Base-by-base conservation (phyloP, 2,113 vertebrate genomes). In the Syngnathus floridae region DNA sequence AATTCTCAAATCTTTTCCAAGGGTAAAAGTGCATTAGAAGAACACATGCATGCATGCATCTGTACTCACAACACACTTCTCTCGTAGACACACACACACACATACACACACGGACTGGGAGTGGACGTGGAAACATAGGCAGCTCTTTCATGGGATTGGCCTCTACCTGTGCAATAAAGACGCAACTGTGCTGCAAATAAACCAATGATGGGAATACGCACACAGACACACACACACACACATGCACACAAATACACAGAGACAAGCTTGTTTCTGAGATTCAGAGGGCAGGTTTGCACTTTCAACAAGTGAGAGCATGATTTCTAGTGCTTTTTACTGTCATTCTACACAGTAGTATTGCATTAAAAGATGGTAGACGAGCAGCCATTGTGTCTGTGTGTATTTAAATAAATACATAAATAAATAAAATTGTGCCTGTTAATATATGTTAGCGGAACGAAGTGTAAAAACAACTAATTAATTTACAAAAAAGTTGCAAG, bases 121-220 rank as follows among this genome's bases (percentile, higher is more conserved):
- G 59, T 43, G 12, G 81, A 82, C 62, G 66, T 85, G 77, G 71
- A 87, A 86, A 84, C 76, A 89, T 86, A 89, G 81, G 75, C 76
- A 82, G 67, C 76, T 80, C 88, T 87, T 89, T 89, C 88, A 89
- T 86, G 75, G 78, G 79, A 80, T 81, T 77, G 70, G 78, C 78
- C 78, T 82, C 77, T 82, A 88, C 88, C 80, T 89, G 85, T 72
- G 78, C 67, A 72, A 88, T 88, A 88, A 88, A 86, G 88, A 82
- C 69, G 71, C 78, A 82, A 82, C 84, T 88, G 88, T 89, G 85
- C 79, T 80, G 70, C 79, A 83, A 85, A 86, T 84, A 85, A 82
- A 87, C 86, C 81, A 76, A 84, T 82, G 78, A 77, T 81, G 79
- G 77, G 69, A 84, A 75, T 71, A 73, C 64, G 64, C 69, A 64